phyloP scores from a whole-genome alignment of 2,888 invertebrate genomes.

The Aleiodes alternator region DNA sequence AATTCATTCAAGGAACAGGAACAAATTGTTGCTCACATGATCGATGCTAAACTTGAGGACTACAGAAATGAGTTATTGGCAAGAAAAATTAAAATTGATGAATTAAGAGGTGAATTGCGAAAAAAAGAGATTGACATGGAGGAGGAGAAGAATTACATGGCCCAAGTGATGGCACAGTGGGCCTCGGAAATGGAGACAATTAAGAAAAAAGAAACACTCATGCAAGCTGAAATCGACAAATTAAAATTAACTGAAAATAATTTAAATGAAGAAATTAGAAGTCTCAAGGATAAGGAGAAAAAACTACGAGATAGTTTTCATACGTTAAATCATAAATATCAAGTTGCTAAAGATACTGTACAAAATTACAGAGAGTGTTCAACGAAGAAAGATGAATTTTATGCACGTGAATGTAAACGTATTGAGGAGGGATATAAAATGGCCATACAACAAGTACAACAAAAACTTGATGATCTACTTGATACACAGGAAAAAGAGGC shows the following conservation, averaged over 20 bases:
- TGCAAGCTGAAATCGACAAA: conserved; percentile 76
- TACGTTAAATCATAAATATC: conserved; percentile 78
- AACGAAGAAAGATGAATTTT: conserved; percentile 81
- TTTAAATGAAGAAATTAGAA: conserved; percentile 76
- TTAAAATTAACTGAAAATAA: conserved; percentile 76
- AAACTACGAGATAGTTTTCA: conserved; percentile 61
- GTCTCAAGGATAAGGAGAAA: conserved; percentile 68
- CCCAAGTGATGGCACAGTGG: conserved; percentile 70
- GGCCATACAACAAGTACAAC: conserved; percentile 78
- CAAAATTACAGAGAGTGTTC: conserved; percentile 82
- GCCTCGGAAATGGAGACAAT: conserved; percentile 67
- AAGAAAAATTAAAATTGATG: conserved; percentile 68
- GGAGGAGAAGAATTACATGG: conserved; percentile 76
- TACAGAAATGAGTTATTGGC: conserved; percentile 63
- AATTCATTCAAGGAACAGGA: conserved; percentile 78
- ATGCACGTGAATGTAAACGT: conserved; percentile 80
- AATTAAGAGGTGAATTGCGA: conserved; percentile 77
- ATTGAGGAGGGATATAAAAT: conserved; percentile 80
- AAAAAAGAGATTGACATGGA: conserved; percentile 77
- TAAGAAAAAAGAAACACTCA: conserved; percentile 70
- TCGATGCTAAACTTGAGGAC: conserved; percentile 72
- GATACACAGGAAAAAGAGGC: conserved; percentile 76
- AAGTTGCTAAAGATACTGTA: conserved; percentile 80
- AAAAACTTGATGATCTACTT: conserved; percentile 76
- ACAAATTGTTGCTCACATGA: conserved; percentile 76